Conservation (phyloP, 2,797 vertebrate genomes). For the Rhynchotus rufescens region DNA sequence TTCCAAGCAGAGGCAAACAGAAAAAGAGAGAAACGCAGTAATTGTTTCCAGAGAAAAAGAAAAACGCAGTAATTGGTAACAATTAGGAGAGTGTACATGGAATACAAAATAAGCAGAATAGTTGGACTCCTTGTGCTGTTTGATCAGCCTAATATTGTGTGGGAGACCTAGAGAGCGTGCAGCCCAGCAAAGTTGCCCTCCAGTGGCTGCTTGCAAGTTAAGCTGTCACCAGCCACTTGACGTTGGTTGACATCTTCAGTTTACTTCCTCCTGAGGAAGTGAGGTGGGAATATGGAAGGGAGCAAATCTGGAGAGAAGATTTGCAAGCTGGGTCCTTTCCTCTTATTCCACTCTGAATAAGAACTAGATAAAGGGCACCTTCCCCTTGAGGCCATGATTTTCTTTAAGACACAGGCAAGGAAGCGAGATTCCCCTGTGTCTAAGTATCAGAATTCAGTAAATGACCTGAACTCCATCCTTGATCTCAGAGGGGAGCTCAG, state of each 20-base stretch:
- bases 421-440: neutral
- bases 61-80: slow-evolving; percentile 37
- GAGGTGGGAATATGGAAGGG: neutral
- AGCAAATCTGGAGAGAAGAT: neutral
- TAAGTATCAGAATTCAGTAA: neutral
- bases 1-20: slow-evolving; percentile 14
- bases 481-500: neutral
- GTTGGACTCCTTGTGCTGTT: neutral
- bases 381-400: neutral
- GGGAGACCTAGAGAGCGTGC: neutral
- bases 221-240: neutral
- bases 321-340: neutral
- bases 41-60: slow-evolving; percentile 23
- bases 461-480: neutral
- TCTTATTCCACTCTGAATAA: neutral
- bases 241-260: neutral
- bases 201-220: neutral
- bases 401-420: neutral
- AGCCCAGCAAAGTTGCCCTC: neutral
- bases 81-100: slow-evolving; percentile 23
- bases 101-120: slow-evolving; percentile 23
- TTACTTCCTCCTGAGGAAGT: neutral
- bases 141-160: slow-evolving; percentile 16
- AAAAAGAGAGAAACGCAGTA: neutral
- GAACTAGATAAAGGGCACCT: neutral